Base-by-base conservation (phyloP, 2,888 invertebrate genomes). In the Eledone cirrhosa region DNA sequence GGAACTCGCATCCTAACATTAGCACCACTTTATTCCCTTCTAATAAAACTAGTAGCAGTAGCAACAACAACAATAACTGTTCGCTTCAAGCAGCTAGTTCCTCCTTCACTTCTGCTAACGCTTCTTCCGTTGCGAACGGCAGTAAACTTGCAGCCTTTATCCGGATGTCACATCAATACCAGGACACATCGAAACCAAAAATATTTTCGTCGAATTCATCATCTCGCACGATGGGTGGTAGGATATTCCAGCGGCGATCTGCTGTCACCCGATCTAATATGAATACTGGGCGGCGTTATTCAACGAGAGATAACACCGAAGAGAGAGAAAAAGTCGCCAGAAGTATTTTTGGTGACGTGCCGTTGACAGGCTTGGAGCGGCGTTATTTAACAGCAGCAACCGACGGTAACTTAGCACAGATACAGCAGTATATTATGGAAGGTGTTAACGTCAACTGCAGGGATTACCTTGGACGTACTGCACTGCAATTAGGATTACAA, bases 281-380 rank as follows among this genome's bases (percentile, higher is more conserved):
- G 72, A 72, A 72, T 24, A 72, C 72, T 0, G 41, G 22, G 13
- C 72, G 72, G 72, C 72, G 72, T 41, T 72, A 33, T 72, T 72
- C 72, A 24, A n/a, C 72, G 13, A 29, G 72, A 22, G 72, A 72
- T 13, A 41, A 41, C 31, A 72, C 33, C 29, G 72, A 72, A 31
- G 76, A 76, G 24, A 31, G 29, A 14, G 83, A 83, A 59, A 80
- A 81, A 27, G 84, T 82, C 31, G 80, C 83, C 16, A 74, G 83
- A 31, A 83, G 83, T 31, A 85, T 85, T 8, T 85, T 85, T 76
- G 85, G 85, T 8, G 85, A 85, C 53, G 84, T 83, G 16, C 85
- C 84, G 2, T 81, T 85, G 14, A 79, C 83, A 22, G 84, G 84
- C 79, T 81, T 82, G 14, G 84, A 84, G 78, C 77, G 84, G 0